A percentile compares a stretch with the other conserved stretches of the same genome.
Conservation (phyloP, 2,888 invertebrate species). For the Mythimna lalbum region DNA sequence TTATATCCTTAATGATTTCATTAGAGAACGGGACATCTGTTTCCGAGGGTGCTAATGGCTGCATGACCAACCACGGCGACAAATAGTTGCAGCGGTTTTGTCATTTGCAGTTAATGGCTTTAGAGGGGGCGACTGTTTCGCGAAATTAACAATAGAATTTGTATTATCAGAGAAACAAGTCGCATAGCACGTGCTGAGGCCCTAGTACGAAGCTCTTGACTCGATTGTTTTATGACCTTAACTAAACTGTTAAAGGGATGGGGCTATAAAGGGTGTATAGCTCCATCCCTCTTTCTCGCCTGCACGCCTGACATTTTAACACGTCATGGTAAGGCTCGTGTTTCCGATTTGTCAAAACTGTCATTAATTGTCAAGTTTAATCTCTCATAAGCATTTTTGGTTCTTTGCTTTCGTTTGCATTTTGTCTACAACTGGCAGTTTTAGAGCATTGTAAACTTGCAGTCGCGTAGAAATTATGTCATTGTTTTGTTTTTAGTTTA, state of each 20-base stretch:
- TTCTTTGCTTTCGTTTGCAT: not conserved
- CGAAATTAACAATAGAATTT: conserved; percentile 22
- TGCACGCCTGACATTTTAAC: too few species aligned
- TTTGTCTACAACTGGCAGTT: not conserved
- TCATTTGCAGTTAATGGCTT: conserved; percentile 47
- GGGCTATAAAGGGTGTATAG: too few species aligned
- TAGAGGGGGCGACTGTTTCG: conserved; percentile 38
- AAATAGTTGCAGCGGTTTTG: conserved; percentile 34
- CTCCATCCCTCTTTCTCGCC: too few species aligned
- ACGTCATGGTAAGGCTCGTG: too few species aligned
- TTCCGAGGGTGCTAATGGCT: conserved; percentile 28
- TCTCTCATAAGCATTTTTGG: too few species aligned
- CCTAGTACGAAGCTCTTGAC: too few species aligned
- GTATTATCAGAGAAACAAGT: not conserved
- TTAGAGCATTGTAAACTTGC: not conserved
- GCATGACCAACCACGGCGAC: conserved; percentile 32
- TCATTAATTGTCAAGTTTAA: too few species aligned
- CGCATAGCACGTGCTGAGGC: not conserved
- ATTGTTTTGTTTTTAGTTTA: too few species aligned
- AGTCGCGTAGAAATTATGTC: not conserved
- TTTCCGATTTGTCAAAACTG: not conserved
- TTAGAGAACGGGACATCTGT: conserved; percentile 48
- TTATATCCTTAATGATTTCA: conserved; percentile 38
- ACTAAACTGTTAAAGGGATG: too few species aligned
- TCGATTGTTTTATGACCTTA: too few species aligned